A percentile compares a stretch with the other conserved stretches of the same genome.
Conservation (phyloP, 2,113 vertebrate genomes). For the Sturnira hondurensis region DNA sequence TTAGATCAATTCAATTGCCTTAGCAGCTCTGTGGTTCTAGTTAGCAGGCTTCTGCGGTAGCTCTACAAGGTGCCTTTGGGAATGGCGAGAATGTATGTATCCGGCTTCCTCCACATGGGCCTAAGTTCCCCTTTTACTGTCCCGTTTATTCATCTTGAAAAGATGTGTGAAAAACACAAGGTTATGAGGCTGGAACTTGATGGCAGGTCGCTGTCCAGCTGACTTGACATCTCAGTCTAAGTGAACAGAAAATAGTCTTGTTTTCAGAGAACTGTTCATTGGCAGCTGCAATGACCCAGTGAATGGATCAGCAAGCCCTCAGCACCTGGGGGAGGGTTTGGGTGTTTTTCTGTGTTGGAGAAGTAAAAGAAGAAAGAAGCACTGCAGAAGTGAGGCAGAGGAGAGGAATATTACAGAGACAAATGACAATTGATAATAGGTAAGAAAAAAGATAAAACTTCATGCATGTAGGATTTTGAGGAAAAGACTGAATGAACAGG, state of each 20-base stretch:
- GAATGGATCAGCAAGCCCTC: background rate
- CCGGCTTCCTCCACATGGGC: background rate
- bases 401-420: background rate
- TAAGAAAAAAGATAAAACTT: background rate
- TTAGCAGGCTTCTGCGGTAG: background rate
- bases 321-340: background rate
- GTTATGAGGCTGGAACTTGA: background rate
- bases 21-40: background rate
- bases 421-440: background rate
- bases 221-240: background rate
- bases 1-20: background rate
- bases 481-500: background rate
- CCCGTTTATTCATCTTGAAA: background rate
- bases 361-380: background rate
- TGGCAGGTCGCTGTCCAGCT: background rate
- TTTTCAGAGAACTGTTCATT: background rate
- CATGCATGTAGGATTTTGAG: background rate
- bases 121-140: background rate
- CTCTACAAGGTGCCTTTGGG: background rate
- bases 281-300: background rate
- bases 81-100: background rate
- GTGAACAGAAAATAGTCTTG: background rate
- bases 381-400: background rate
- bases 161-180: background rate
- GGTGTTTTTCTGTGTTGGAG: background rate